Evolutionary conservation across 2,888 invertebrate species (phyloP).

Genomic region (Tuta absoluta): DNA sequence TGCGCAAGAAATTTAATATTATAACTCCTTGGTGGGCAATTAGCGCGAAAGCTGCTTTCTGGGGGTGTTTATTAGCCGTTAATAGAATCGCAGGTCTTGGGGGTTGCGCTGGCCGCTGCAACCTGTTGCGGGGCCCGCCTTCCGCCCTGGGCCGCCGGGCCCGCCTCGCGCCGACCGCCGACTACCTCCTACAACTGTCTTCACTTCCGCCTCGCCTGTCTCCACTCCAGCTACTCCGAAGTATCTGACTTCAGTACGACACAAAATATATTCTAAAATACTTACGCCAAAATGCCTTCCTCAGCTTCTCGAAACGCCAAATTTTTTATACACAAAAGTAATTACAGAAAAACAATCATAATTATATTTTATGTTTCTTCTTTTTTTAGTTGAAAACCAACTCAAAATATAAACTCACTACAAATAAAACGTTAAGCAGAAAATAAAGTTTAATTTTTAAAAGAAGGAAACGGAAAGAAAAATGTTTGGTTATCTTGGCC

Average conservation of each 20-base stretch:
- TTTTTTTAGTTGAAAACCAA: slow-evolving; percentile 43
- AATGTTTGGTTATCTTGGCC: slow-evolving; percentile 48
- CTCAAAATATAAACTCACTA: slow-evolving; percentile 56
- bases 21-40: slow-evolving; percentile 61
- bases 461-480: slow-evolving; percentile 59
- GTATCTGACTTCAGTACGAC: background rate
- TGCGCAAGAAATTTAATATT: slow-evolving; percentile 60
- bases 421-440: slow-evolving; percentile 53
- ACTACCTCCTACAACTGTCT: slow-evolving; percentile 35
- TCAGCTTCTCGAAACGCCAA: slow-evolving; percentile 31
- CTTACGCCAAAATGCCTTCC: slow-evolving; percentile 10
- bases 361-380: slow-evolving; percentile 36
- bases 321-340: slow-evolving; percentile 62
- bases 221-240: slow-evolving; percentile 6
- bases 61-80: slow-evolving; percentile 68
- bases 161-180: slow-evolving; percentile 26
- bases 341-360: slow-evolving; percentile 57
- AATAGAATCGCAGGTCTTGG: slow-evolving; percentile 65
- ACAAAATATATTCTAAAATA: slow-evolving; percentile 4
- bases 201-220: slow-evolving; percentile 25
- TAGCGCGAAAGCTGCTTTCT: slow-evolving; percentile 60
- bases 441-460: slow-evolving; percentile 51
- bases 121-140: slow-evolving; percentile 80
- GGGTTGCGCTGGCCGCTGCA: slow-evolving; percentile 59
- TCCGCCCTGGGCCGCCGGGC: slow-evolving; percentile 67